Base-by-base conservation (phyloP, 2,888 invertebrate genomes). In the Dolichopus griseipennis region DNA sequence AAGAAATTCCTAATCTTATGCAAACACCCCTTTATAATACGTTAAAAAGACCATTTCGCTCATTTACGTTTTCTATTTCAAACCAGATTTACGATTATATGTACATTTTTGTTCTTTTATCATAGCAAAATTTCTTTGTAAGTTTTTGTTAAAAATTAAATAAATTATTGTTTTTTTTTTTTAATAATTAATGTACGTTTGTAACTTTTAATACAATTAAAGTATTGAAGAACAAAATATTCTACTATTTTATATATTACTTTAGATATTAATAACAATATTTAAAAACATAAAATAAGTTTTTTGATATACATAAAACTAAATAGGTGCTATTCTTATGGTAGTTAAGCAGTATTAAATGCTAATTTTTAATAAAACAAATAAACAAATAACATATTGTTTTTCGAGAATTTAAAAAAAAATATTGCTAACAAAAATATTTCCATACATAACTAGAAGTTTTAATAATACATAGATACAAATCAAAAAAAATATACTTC, bases 91-190 rank as follows among this genome's bases (percentile, higher is more conserved):
- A 52, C 18, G 52, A 52, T 52, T 52, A 52, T 52, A 41, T 52
- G 52, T 52, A 52, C 52, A 52, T 52, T 52, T 52, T 52, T 52
- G 52, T 52, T 52, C 52, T 52, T 52, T 52, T 52, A 52, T 52
- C 52, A 18, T 52, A 52, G 52, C 52, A 52, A 52, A 15, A 52
- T 52, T 52, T 52, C 52, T 52, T 52, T 52, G 52, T 52, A 52
- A 52, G 52, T 52, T 52, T 52, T 52, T 52, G 52, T 52, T 52
- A 18, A 52, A 52, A 52, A 52, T 52, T 52, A 52, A 41, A 52
- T 52, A 52, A 52, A 52, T 52, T 52, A 52, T 52, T 52, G 9
- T 52, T 9, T 52, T 52, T 27, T 27, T 27, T 27, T 27, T 27
- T 27, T 27, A 27, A 27, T 27, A 27, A 27, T 27, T 27, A 27